Evolutionary conservation across 30 jellyfish, hydroid and myxozoan species (phyloP).

Genomic region (Catostylus mosaicus): DNA sequence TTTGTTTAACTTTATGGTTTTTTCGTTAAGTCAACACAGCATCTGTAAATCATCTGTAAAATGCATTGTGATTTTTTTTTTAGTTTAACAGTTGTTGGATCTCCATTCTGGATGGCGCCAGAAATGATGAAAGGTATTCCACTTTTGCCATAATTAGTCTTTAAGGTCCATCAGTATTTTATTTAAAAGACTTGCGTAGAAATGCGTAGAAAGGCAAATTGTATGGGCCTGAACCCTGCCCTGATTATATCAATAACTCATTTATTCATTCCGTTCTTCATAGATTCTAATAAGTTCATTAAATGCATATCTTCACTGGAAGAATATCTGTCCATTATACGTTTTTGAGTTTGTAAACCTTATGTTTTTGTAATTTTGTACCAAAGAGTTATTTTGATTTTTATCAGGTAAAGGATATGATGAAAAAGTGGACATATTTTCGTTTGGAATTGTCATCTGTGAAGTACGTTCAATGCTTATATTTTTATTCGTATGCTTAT

Average conservation of each 20-base stretch:
- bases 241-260: not conserved
- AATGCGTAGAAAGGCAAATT: not conserved
- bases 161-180: not conserved
- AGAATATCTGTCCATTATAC: not conserved
- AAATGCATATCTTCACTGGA: not conserved
- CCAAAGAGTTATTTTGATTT: not conserved
- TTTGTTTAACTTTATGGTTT: too few species aligned
- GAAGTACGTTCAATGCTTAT: constrained; percentile 45
- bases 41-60: too few species aligned
- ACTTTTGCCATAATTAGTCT: not conserved
- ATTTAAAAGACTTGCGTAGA: not conserved
- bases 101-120: constrained; percentile 97
- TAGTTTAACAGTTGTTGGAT: constrained; percentile 84
- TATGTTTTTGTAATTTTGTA: not conserved
- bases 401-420: constrained; percentile 76
- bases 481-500: not conserved
- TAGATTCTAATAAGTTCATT: not conserved
- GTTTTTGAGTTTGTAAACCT: not conserved
- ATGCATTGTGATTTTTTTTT: not conserved
- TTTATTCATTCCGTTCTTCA: not conserved
- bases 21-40: too few species aligned
- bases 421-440: constrained; percentile 82
- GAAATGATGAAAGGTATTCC: constrained; percentile 80
- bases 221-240: not conserved
- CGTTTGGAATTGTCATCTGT: constrained; percentile 81